Percentiles rank a stretch among this genome's conserved stretches.
phyloP scores from a whole-genome alignment of 2,113 vertebrate species.

The Alethe diademata region DNA sequence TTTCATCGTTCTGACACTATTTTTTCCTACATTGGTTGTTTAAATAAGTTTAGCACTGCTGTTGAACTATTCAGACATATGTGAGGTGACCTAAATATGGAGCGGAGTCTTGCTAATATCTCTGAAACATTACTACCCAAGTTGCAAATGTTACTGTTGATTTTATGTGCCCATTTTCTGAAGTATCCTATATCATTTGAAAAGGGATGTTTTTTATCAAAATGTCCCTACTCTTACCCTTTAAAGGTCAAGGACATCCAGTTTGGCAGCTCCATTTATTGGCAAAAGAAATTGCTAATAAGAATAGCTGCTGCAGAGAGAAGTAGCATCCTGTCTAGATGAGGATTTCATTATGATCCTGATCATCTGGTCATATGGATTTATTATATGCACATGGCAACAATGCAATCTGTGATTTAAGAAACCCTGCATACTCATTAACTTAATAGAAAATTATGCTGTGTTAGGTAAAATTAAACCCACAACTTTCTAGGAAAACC shows the following conservation, averaged over 20 bases:
- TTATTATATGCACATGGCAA: not conserved
- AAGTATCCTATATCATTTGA: not conserved
- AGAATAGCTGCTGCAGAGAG: not conserved
- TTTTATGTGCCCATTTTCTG: not conserved
- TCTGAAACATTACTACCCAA: not conserved
- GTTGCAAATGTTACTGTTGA: not conserved
- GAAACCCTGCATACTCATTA: slow-evolving; percentile 43
- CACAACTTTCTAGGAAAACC: slow-evolving; percentile 33
- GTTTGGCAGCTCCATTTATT: not conserved
- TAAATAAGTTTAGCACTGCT: not conserved
- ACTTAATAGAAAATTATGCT: slow-evolving; percentile 55
- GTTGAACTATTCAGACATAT: not conserved
- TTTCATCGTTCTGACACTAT: not conserved
- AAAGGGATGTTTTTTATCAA: not conserved
- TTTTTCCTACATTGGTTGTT: not conserved
- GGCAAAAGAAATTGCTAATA: not conserved
- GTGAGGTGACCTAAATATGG: not conserved
- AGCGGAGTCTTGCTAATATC: not conserved
- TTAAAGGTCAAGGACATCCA: not conserved
- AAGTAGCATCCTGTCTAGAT: not conserved
- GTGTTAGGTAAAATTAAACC: not conserved
- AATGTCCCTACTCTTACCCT: not conserved
- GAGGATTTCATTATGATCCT: not conserved
- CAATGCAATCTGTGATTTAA: slow-evolving; percentile 36
- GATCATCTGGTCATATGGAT: not conserved